These are phyloP conservation scores for Stenodema calcarata DNA, from an alignment of 2,888 invertebrate species.

Conservation along the genomic window DNA sequence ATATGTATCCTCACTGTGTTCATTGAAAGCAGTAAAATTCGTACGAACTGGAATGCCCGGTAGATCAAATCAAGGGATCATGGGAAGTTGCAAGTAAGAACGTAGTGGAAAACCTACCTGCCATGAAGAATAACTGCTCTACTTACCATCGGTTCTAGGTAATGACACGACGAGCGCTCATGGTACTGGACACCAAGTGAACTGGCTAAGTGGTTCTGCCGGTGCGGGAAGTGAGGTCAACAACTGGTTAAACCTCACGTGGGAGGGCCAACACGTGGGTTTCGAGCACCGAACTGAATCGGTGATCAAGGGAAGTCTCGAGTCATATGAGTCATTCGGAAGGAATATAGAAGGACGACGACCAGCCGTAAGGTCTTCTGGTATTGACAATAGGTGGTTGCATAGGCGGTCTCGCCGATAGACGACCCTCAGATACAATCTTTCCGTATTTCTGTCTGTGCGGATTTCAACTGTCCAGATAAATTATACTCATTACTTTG, in stretches of 20 bases:
- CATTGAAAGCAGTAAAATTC: too few relatives aligned
- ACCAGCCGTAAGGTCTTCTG: not conserved
- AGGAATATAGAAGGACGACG: constrained; percentile 6
- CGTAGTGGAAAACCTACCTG: not conserved
- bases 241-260: constrained; percentile 36
- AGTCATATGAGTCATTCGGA: not conserved
- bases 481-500: not conserved
- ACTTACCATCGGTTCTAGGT: not conserved
- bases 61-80: not conserved
- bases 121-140: not conserved
- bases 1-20: too few relatives aligned
- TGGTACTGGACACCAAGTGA: not conserved
- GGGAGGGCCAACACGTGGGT: constrained; percentile 41
- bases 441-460: not conserved
- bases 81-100: not conserved
- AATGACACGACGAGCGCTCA: not conserved
- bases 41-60: not conserved
- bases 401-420: not conserved
- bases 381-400: not conserved
- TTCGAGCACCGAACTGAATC: constrained; percentile 12
- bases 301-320: constrained; percentile 8
- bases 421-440: not conserved
- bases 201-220: not conserved
- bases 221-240: constrained; percentile 31
- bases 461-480: not conserved